A percentile compares a stretch with the other conserved stretches of the same genome.
phyloP scores from a whole-genome alignment of 1,140 invertebrate species.

The Drosophila grimshawi region DNA sequence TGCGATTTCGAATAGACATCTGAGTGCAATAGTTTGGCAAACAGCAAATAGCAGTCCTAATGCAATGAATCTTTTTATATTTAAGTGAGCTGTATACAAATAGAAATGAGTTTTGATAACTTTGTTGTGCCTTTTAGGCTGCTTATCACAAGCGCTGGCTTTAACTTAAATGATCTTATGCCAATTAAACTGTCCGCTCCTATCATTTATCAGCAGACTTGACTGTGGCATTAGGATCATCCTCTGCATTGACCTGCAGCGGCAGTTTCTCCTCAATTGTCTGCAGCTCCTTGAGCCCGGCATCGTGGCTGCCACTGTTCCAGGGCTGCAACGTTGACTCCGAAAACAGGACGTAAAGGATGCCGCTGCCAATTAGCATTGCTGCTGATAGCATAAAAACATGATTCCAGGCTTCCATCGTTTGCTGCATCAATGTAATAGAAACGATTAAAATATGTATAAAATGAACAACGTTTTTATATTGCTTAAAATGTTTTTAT shows the following conservation, averaged over 20 bases:
- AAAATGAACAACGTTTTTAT: no score
- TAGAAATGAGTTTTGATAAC: conserved; percentile 38
- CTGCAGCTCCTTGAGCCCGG: conserved; percentile 64
- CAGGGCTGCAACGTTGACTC: conserved; percentile 87
- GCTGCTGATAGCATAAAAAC: conserved; percentile 87
- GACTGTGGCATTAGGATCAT: conserved; percentile 24
- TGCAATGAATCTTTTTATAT: conserved; percentile 35
- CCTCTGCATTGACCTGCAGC: conserved; percentile 31
- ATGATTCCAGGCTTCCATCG: conserved; percentile 88
- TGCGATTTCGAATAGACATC: background rate
- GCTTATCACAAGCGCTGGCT: conserved; percentile 48
- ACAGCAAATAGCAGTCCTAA: background rate
- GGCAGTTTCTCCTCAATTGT: conserved; percentile 58
- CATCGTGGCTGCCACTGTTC: conserved; percentile 85
- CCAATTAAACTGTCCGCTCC: conserved; percentile 60
- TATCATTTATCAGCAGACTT: conserved; percentile 49
- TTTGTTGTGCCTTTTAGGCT: conserved; percentile 25
- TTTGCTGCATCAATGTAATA: conserved; percentile 86
- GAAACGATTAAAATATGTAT: no score
- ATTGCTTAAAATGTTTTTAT: no score
- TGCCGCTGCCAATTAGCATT: conserved; percentile 86
- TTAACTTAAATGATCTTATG: conserved; percentile 66
- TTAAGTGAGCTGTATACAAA: conserved; percentile 48
- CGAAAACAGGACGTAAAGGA: conserved; percentile 86
- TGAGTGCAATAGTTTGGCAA: background rate